These are phyloP conservation scores for Nibea coibor DNA, from an alignment of 2,113 vertebrate species.

Conservation along the genomic window DNA sequence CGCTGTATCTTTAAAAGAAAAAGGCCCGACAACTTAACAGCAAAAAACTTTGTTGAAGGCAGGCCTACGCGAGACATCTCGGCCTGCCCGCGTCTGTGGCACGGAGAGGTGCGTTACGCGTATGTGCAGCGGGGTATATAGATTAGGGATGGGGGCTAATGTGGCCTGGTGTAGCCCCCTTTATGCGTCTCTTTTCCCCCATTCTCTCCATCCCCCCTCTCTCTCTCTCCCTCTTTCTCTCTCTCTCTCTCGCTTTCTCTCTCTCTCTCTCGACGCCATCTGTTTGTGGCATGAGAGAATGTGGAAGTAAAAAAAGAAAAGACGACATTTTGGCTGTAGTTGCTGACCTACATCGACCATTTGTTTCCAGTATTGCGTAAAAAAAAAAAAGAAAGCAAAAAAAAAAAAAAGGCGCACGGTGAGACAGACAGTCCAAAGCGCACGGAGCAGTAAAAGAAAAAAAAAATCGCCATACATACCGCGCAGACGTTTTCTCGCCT, in stretches of 20 bases:
- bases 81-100: constrained; percentile 33
- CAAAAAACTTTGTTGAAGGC: constrained; percentile 71
- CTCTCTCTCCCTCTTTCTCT: background rate
- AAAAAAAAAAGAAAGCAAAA: background rate
- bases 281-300: constrained; percentile 79
- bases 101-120: constrained; percentile 25
- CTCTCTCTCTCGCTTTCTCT: constrained; percentile 39
- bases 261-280: constrained; percentile 75
- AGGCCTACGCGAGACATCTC: constrained; percentile 46
- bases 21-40: constrained; percentile 59
- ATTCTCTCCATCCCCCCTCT: constrained; percentile 64
- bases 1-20: constrained; percentile 57
- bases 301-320: constrained; percentile 76
- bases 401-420: too few species aligned
- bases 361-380: constrained; percentile 46
- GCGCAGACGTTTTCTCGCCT: constrained; percentile 43
- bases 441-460: background rate
- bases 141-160: constrained; percentile 58
- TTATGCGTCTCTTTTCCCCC: constrained; percentile 73
- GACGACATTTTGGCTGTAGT: constrained; percentile 80
- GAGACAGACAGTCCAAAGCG: background rate
- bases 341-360: constrained; percentile 73
- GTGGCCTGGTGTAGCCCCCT: constrained; percentile 79
- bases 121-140: background rate
- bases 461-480: constrained; percentile 5